Evolutionary conservation across 2,113 vertebrate genomes (phyloP).

Genomic region (Zosterops pallidus): DNA sequence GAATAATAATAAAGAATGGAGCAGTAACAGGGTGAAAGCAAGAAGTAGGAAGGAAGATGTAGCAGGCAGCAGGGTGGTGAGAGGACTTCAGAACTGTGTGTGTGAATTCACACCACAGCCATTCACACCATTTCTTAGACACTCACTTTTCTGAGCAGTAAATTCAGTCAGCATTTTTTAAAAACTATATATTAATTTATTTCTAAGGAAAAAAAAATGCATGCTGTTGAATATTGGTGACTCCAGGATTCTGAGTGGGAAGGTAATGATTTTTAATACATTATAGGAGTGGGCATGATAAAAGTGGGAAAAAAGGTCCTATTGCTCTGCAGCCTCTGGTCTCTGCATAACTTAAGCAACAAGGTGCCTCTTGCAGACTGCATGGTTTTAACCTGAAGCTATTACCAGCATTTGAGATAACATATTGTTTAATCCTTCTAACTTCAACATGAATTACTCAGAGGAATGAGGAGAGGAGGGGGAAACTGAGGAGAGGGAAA

Average conservation of each 20-base stretch:
- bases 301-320: conserved; percentile 51
- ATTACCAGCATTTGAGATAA: conserved; percentile 55
- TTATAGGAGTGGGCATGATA: conserved; percentile 56
- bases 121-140: background rate
- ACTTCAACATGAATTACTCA: conserved; percentile 71
- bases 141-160: background rate
- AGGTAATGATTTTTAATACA: conserved; percentile 61
- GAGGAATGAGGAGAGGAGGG: conserved; percentile 9
- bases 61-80: background rate
- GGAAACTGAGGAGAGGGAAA: background rate
- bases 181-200: background rate
- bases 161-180: background rate
- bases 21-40: background rate
- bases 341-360: conserved; percentile 63
- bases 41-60: background rate
- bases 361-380: conserved; percentile 48
- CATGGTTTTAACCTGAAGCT: conserved; percentile 58
- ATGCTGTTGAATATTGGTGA: conserved; percentile 17
- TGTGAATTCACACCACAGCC: background rate
- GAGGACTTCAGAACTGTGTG: background rate
- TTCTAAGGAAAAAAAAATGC: background rate
- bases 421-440: conserved; percentile 67
- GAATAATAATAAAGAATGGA: background rate
- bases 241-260: conserved; percentile 29
- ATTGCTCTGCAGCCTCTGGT: conserved; percentile 47